Evolutionary conservation across 2,888 invertebrate species (phyloP).

Genomic region (Blomia tropicalis): DNA sequence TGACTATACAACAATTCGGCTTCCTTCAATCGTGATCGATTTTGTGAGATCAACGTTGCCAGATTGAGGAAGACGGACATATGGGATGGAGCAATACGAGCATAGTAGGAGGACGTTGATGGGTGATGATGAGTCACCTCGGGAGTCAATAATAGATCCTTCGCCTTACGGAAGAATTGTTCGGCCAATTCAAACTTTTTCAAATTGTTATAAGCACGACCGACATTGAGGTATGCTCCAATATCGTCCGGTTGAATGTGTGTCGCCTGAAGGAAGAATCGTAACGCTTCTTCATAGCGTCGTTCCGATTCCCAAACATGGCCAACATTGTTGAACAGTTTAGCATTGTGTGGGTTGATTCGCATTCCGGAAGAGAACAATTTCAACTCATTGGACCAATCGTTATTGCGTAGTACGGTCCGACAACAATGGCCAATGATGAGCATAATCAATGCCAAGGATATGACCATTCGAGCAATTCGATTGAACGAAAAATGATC

Average conservation of each 20-base stretch:
- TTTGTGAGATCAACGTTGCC: slow-evolving; percentile 81
- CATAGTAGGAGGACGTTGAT: slow-evolving; percentile 65
- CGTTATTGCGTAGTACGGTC: slow-evolving; percentile 71
- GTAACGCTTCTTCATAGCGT: slow-evolving; percentile 55
- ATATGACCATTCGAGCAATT: slow-evolving; percentile 30
- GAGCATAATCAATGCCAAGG: slow-evolving; percentile 43
- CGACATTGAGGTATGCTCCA: slow-evolving; percentile 76
- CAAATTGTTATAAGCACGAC: slow-evolving; percentile 78
- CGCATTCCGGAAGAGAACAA: slow-evolving; percentile 79
- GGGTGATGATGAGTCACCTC: no score
- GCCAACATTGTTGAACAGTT: slow-evolving; percentile 90
- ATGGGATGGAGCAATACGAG: slow-evolving; percentile 85
- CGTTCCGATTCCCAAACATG: slow-evolving; percentile 73
- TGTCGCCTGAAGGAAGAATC: slow-evolving; percentile 79
- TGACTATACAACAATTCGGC: slow-evolving; percentile 82
- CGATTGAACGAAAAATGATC: background rate
- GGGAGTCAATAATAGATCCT: slow-evolving; percentile 70
- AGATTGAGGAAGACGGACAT: slow-evolving; percentile 86
- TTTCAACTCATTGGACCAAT: slow-evolving; percentile 82
- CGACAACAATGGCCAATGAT: slow-evolving; percentile 63
- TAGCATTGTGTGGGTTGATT: slow-evolving; percentile 73
- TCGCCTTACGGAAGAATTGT: slow-evolving; percentile 75
- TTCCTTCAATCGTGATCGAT: slow-evolving; percentile 74
- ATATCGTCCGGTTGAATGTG: slow-evolving; percentile 58
- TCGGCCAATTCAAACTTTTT: slow-evolving; percentile 76